Percentiles rank a stretch among this genome's conserved stretches.
Conservation (phyloP, 2,888 invertebrate species). For the Adelognathus sp. region DNA sequence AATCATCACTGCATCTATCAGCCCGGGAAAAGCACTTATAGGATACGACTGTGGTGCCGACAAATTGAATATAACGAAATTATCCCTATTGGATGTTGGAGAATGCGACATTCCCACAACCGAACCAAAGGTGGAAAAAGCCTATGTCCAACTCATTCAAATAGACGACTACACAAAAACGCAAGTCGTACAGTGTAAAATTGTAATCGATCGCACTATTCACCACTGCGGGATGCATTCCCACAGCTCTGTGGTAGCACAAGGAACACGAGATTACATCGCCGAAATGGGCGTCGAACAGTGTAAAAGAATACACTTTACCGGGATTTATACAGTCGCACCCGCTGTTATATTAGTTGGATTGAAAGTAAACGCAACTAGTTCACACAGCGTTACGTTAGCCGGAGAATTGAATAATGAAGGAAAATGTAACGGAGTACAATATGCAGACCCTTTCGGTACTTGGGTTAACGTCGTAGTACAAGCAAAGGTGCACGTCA, state of each 20-base stretch:
- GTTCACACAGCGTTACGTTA: neutral
- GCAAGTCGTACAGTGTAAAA: constrained; percentile 43
- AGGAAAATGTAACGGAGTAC: neutral
- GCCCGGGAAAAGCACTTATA: neutral
- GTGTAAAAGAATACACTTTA: neutral
- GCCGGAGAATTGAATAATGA: neutral
- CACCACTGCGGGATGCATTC: constrained; percentile 18
- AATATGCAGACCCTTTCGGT: neutral
- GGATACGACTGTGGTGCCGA: constrained; percentile 47
- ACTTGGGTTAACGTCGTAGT: constrained; percentile 14
- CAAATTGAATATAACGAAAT: constrained; percentile 30
- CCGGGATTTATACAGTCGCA: too few species aligned
- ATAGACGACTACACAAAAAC: neutral
- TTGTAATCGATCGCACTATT: constrained; percentile 16
- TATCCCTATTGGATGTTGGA: constrained; percentile 36
- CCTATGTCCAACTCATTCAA: constrained; percentile 43
- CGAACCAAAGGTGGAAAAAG: neutral
- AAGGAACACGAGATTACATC: neutral
- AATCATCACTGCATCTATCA: neutral
- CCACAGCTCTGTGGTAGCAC: neutral
- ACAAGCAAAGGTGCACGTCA: constrained; percentile 30
- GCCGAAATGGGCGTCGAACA: neutral
- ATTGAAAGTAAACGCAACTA: too few species aligned
- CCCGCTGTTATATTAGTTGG: too few species aligned
- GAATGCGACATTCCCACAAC: constrained; percentile 39